Conservation (phyloP, 1,140 invertebrate genomes). For the Nymphalis io region DNA sequence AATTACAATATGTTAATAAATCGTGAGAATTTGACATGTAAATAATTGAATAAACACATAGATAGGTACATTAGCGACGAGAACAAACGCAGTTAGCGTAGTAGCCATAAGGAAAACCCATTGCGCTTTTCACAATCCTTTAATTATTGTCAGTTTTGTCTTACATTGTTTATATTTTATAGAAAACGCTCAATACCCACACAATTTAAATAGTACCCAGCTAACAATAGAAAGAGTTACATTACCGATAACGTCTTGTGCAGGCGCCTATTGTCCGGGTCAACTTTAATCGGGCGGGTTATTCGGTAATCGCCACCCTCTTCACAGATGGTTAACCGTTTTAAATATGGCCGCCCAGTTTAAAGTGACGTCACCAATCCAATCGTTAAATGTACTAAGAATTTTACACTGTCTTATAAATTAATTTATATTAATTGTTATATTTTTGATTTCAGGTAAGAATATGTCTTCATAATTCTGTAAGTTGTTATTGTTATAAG, state of each 20-base stretch:
- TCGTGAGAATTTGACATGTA: too few species aligned
- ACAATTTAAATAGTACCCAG: constrained; percentile 1
- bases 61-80: too few species aligned
- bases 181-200: not conserved
- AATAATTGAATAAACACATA: too few species aligned
- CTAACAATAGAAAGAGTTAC: constrained; percentile 21
- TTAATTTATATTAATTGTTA: constrained; percentile 21
- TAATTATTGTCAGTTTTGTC: too few species aligned
- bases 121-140: too few species aligned
- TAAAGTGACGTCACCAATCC: constrained; percentile 31
- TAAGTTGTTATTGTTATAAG: not conserved
- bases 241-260: constrained; percentile 35
- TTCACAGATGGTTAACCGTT: constrained; percentile 53
- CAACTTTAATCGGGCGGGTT: constrained; percentile 26
- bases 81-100: too few species aligned
- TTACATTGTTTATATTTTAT: too few species aligned
- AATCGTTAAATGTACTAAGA: constrained; percentile 12
- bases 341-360: constrained; percentile 39
- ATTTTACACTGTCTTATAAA: not conserved
- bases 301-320: constrained; percentile 37
- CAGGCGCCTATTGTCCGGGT: constrained; percentile 33
- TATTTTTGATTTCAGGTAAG: constrained; percentile 39
- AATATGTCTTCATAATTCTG: not conserved
- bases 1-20: too few species aligned
- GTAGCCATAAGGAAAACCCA: too few species aligned